Evolutionary conservation across 1,140 invertebrate genomes (phyloP), one percentile per base, ranked within the genome.

Genomic region (Gerris buenoi): DNA sequence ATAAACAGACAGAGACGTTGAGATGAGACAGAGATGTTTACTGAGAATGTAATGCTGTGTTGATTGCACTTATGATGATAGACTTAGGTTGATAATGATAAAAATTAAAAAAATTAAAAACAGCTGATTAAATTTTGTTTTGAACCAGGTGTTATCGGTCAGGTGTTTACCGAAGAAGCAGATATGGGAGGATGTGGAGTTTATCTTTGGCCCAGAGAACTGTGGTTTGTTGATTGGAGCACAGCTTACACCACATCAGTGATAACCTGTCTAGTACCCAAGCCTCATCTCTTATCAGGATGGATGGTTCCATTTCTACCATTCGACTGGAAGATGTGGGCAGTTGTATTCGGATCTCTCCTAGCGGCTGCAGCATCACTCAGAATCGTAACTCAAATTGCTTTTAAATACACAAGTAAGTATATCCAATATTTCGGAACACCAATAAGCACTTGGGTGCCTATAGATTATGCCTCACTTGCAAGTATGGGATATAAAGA

Each of bases 171-270:
- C 70, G 82, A 83, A 70, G 74, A 75, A 22, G 82, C 81, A 22
- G 82, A 84, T 74, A 68, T 84, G 59, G 84, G 82, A 46, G 78
- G 80, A 79, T 81, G 76, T 69, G 82, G 82, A 27, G 72, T 84
- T 1, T 85, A 84, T 74, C 79, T 81, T 14, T 85, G 83, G 83
- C 81, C 79, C 70, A 76, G 79, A 70, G 78, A 79, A 74, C 83
- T 78, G 70, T 66, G 73, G 56, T 81, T 75, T 67, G 72, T 85
- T 69, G 83, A 84, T 73, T 79, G 82, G 67, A 80, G 83, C 1
- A 77, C 76, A 67, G 75, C 81, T 1, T 73, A 76, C 66, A 27
- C 63, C 1, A 25, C 27, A 23, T 66, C 68, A 15, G 56, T 25
- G 27, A 46, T 69, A 18, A 67, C 62, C 15, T 25, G 62, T 25